phyloP scores from a whole-genome alignment of 2,888 invertebrate genomes.

The Aphelenchoides bicaudatus region DNA sequence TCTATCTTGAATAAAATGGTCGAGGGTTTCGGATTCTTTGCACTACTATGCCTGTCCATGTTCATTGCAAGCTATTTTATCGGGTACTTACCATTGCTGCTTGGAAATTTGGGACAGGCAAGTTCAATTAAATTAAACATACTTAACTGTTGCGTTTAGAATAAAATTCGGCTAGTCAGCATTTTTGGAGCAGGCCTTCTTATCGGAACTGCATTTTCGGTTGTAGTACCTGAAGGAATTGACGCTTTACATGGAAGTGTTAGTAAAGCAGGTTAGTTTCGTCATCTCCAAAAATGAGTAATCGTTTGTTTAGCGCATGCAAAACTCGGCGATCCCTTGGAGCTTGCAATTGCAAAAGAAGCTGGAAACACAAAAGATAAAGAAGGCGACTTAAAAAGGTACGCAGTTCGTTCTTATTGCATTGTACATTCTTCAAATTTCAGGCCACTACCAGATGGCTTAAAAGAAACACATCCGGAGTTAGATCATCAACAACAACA shows the following conservation, averaged over 20 bases:
- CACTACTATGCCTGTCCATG: slow-evolving; percentile 85
- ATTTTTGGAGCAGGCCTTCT: slow-evolving; percentile 92
- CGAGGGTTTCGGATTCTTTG: slow-evolving; percentile 79
- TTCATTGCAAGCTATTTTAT: slow-evolving; percentile 89
- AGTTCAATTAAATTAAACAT: slow-evolving; percentile 37
- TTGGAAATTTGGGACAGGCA: slow-evolving; percentile 92
- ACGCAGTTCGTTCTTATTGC: not conserved
- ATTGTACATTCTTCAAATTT: no score
- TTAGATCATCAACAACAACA: not conserved
- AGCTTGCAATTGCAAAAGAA: slow-evolving; percentile 12
- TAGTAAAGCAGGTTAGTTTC: slow-evolving; percentile 13
- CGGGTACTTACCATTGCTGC: slow-evolving; percentile 87
- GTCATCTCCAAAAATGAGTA: not conserved
- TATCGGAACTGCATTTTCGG: slow-evolving; percentile 92
- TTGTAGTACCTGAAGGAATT: slow-evolving; percentile 98
- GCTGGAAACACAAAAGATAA: not conserved
- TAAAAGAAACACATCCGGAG: slow-evolving; percentile 6
- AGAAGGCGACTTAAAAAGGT: slow-evolving; percentile 6
- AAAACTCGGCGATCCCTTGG: not conserved
- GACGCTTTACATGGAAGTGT: slow-evolving; percentile 63
- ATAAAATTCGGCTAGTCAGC: slow-evolving; percentile 85
- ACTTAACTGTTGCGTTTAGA: slow-evolving; percentile 67
- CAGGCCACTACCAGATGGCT: slow-evolving; percentile 11
- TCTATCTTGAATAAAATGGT: no score
- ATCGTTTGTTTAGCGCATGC: not conserved